Evolutionary conservation across 2,888 invertebrate genomes (phyloP).

Genomic region (Nycteola revayana): DNA sequence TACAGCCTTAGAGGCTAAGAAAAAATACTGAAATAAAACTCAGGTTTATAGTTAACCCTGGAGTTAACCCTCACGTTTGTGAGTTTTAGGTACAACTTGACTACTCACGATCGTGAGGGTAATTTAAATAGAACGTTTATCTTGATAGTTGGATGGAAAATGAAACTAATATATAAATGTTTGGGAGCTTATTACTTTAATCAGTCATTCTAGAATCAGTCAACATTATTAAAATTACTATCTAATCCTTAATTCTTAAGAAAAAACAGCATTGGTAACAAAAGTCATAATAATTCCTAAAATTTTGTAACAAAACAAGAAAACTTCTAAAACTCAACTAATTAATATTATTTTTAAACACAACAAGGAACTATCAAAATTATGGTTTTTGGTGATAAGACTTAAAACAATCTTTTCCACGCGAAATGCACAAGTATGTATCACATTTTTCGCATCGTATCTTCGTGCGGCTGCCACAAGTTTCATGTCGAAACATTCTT

Average conservation of each 20-base stretch:
- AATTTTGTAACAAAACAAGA: not conserved
- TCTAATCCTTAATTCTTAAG: not conserved
- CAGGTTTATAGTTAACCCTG: not conserved
- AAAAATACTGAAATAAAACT: slow-evolving; percentile 1
- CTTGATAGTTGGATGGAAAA: not conserved
- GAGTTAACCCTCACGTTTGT: slow-evolving; percentile 1
- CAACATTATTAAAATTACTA: not conserved
- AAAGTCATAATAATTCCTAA: not conserved
- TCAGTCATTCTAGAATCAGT: not conserved
- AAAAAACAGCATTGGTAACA: not conserved
- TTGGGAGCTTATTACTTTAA: not conserved
- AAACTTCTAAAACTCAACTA: not conserved
- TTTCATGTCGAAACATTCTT: slow-evolving; percentile 28
- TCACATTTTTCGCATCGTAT: slow-evolving; percentile 27
- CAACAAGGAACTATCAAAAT: not conserved
- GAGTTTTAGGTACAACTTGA: slow-evolving; percentile 1
- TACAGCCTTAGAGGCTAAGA: not conserved
- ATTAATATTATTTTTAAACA: not conserved
- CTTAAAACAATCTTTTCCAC: slow-evolving; percentile 7
- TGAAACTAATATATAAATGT: not conserved
- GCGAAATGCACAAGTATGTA: slow-evolving; percentile 3
- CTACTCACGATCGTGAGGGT: slow-evolving; percentile 3
- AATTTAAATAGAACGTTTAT: not conserved
- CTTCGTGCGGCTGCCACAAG: slow-evolving; percentile 23
- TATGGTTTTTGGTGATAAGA: slow-evolving; percentile 3